These are phyloP conservation scores for Bradypodion ventrale DNA, from an alignment of 2,797 vertebrate species.

Conservation along the genomic window DNA sequence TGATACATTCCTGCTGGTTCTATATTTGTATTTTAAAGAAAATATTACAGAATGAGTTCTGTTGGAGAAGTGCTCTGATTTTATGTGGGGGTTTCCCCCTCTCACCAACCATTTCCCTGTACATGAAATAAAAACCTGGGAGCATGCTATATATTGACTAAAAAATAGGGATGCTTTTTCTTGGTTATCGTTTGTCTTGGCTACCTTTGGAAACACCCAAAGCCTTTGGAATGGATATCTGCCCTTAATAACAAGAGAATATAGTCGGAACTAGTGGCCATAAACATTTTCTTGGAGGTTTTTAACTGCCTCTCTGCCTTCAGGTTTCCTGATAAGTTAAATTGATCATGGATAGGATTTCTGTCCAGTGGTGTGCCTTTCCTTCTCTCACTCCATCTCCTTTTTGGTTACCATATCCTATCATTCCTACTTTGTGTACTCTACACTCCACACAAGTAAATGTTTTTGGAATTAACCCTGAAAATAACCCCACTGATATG, in stretches of 20 bases:
- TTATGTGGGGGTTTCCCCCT: no score
- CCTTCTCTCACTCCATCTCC: background rate
- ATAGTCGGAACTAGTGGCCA: background rate
- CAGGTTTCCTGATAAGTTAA: background rate
- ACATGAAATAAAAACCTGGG: background rate
- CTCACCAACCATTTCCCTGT: background rate
- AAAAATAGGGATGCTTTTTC: background rate
- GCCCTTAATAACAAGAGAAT: background rate
- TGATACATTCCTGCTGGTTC: background rate
- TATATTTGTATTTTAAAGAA: background rate
- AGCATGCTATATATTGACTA: background rate
- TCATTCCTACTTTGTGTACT: background rate
- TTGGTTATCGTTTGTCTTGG: background rate
- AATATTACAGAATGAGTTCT: constrained; percentile 11
- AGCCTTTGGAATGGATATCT: background rate
- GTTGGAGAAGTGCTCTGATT: constrained; percentile 19
- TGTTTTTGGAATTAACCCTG: background rate
- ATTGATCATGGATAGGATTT: background rate
- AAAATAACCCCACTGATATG: background rate
- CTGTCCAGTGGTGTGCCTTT: background rate
- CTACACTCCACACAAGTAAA: background rate
- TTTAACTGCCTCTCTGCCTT: constrained; percentile 3
- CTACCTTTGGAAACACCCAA: background rate
- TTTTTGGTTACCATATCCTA: background rate
- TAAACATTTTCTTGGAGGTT: background rate